Base-by-base conservation (phyloP, 2,888 invertebrate species). In the Sphaerophoria taeniata region DNA sequence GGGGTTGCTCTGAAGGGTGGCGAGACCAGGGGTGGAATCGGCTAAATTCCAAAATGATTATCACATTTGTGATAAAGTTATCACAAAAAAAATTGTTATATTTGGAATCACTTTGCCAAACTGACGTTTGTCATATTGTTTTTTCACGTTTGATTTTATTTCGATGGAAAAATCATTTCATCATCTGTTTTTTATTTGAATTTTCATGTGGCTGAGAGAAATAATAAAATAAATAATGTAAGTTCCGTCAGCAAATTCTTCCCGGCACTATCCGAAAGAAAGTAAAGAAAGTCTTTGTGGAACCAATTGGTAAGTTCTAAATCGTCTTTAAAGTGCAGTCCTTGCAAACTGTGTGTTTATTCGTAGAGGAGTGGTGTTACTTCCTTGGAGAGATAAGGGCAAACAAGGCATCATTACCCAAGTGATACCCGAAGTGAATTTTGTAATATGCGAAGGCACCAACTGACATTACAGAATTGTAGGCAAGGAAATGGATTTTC, bases 391-490 rank as follows among this genome's bases (percentile, higher is more conserved):
- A 88, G 99, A 99, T 92, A 98, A 98, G 91, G 98, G 99, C 87
- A 96, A 99, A 92, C 97, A 98, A 89, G 99, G 98, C 5, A 93
- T 95, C 7, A 94, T 99, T 0, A 90, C 90, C 1, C 94, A 95
- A 89, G 94, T 97, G 6, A 94, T 97, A 69, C 95, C 97, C 89
- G 99, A 99, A 92, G 94, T 98, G 39, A 99, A 99, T 93, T 99
- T 98, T 98, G 96, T 98, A 0, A 94, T 96, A 82, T 98, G 99
- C 0, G 96, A 97, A 89, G 98, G 98, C 0, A 93, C 98, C 12
- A 98, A 99, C 92, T 96, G 96, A 90, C 94, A 96, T 90, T 92
- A 95, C 24, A 92, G 94, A 87, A 91, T 91, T 89, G 92, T 95
- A 1, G 95, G 95, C 0, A 93, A 93, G 88, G 93, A 93, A 3